Percentiles rank a stretch among this genome's conserved stretches.
phyloP scores from a whole-genome alignment of 1,140 invertebrate species.

The Cotesia typhae region DNA sequence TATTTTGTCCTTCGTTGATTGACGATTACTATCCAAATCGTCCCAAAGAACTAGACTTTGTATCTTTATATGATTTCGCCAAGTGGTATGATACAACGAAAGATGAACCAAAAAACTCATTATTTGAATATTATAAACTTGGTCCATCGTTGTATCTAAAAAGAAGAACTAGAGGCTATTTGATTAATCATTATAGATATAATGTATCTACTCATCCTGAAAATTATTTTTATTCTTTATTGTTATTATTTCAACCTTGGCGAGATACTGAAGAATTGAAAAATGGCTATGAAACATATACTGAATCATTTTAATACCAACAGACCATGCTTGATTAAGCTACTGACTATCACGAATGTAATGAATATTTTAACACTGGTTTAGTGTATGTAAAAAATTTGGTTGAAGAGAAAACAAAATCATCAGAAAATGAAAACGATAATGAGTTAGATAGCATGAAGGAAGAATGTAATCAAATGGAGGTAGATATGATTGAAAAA shows the following conservation, averaged over 20 bases:
- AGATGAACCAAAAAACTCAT: too few species aligned
- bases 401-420: background rate
- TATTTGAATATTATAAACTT: slow-evolving; percentile 9
- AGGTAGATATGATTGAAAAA: background rate
- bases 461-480: background rate
- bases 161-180: slow-evolving; percentile 31
- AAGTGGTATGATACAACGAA: too few species aligned
- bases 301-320: slow-evolving; percentile 5
- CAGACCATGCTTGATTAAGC: background rate
- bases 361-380: background rate
- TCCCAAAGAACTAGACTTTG: background rate
- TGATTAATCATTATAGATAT: slow-evolving; percentile 37
- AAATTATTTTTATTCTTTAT: slow-evolving; percentile 36
- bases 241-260: slow-evolving; percentile 44
- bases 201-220: slow-evolving; percentile 29
- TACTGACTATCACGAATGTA: slow-evolving; percentile 2
- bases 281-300: slow-evolving; percentile 32
- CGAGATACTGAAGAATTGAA: slow-evolving; percentile 27
- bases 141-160: slow-evolving; percentile 21
- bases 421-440: background rate
- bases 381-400: background rate
- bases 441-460: background rate
- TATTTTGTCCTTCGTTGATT: slow-evolving; percentile 7
- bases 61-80: slow-evolving; percentile 8
- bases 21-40: slow-evolving; percentile 15